phyloP scores from a whole-genome alignment of 2,888 invertebrate species.

The Drosophila mimetica region DNA sequence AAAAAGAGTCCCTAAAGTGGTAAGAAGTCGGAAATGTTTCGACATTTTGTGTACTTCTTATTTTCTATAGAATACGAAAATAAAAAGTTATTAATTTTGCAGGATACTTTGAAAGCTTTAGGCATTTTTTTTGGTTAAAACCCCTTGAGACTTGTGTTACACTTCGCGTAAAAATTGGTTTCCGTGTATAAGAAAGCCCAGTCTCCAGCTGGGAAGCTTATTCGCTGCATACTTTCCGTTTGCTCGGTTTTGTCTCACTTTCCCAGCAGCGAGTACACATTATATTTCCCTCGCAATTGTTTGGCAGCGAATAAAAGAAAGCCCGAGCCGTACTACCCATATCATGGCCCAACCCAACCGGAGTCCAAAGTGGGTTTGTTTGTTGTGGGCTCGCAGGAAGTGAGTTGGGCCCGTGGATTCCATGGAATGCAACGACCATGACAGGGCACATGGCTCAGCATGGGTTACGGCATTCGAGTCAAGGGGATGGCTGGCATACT shows the following conservation, averaged over 20 bases:
- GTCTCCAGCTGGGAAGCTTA: conserved; percentile 31
- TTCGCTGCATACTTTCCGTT: conserved; percentile 53
- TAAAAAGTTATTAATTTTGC: not conserved
- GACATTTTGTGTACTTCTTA: not conserved
- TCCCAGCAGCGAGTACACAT: conserved; percentile 61
- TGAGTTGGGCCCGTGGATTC: conserved; percentile 25
- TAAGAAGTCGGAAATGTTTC: not conserved
- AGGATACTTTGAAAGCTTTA: not conserved
- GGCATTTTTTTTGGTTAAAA: too few species aligned
- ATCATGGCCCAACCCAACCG: conserved; percentile 20
- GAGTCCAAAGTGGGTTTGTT: conserved; percentile 33
- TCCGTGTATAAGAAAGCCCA: conserved; percentile 13
- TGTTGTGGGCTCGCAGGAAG: conserved; percentile 13
- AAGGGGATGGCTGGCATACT: conserved; percentile 39
- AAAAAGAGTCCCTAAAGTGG: not conserved
- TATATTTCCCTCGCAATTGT: conserved; percentile 65
- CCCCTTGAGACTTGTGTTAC: not conserved
- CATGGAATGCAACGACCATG: conserved; percentile 49
- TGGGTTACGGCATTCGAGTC: conserved; percentile 38
- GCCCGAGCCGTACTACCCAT: conserved; percentile 17
- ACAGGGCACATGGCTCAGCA: conserved; percentile 44
- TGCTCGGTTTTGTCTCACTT: conserved; percentile 52
- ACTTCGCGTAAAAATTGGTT: not conserved
- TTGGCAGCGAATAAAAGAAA: conserved; percentile 70
- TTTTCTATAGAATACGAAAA: too few species aligned